A percentile compares a stretch with the other conserved stretches of the same genome.
phyloP scores from a whole-genome alignment of 2,888 invertebrate species.

The Xanthia icteritia region DNA sequence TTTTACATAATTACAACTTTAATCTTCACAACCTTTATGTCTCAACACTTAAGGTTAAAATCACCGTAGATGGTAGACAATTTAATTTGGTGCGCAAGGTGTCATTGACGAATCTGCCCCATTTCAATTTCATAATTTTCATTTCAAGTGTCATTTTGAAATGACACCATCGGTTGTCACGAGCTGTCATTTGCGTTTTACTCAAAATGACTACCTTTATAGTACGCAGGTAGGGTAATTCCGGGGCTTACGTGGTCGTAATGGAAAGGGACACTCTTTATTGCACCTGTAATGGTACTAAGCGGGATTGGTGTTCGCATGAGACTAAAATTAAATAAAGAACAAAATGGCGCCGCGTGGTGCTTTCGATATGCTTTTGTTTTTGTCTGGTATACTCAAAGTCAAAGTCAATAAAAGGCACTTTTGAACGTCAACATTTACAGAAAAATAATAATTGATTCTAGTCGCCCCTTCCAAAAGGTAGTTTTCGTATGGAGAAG shows the following conservation, averaged over 20 bases:
- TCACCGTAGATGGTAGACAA: background rate
- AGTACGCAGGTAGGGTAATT: conserved; percentile 33
- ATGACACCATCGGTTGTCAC: conserved; percentile 57
- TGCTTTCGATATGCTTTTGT: background rate
- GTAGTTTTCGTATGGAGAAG: no score
- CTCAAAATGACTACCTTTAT: conserved; percentile 33
- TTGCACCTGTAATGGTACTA: background rate
- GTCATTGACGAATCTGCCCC: conserved; percentile 78
- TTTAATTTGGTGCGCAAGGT: conserved; percentile 25
- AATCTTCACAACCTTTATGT: conserved; percentile 22
- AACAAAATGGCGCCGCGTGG: background rate
- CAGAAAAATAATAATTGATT: no score
- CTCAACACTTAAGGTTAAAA: conserved; percentile 14
- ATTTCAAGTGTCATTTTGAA: conserved; percentile 74
- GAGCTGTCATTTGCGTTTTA: conserved; percentile 43
- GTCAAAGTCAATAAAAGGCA: no score
- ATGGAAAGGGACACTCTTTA: conserved; percentile 8
- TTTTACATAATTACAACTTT: conserved; percentile 29
- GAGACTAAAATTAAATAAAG: background rate
- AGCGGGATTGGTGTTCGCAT: background rate
- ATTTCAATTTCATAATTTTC: no score
- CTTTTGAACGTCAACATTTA: no score
- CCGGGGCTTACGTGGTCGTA: conserved; percentile 19
- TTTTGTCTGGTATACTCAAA: background rate
- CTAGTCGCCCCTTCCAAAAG: no score